Percentiles rank a stretch among this genome's conserved stretches.
These are phyloP conservation scores for Galeopterus variegatus DNA, from an alignment of 2,113 vertebrate genomes.

Conservation along the genomic window DNA sequence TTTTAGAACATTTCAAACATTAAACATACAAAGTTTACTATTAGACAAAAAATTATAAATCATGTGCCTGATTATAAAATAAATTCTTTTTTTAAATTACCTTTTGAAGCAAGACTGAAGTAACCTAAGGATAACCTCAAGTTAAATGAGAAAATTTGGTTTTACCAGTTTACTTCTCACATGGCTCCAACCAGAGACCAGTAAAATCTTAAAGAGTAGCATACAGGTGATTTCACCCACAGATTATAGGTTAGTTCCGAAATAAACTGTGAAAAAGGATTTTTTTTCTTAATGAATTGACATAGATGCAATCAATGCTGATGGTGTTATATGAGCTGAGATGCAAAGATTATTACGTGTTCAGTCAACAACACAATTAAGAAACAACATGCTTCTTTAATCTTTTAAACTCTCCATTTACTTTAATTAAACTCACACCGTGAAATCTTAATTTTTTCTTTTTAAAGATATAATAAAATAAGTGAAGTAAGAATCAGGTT, in stretches of 20 bases:
- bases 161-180: background rate
- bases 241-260: slow-evolving; percentile 31
- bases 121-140: slow-evolving; percentile 32
- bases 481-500: background rate
- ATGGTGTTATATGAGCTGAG: background rate
- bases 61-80: background rate
- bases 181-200: slow-evolving; percentile 27
- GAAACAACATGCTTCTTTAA: slow-evolving; percentile 64
- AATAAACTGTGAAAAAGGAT: slow-evolving; percentile 48
- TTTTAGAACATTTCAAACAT: background rate
- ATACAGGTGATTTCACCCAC: slow-evolving; percentile 33
- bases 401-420: slow-evolving; percentile 50
- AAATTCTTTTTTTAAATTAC: background rate
- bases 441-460: slow-evolving; percentile 1
- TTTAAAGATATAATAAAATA: slow-evolving; percentile 35
- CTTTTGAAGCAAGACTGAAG: background rate
- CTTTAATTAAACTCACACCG: slow-evolving; percentile 78
- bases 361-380: slow-evolving; percentile 42
- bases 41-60: slow-evolving; percentile 12
- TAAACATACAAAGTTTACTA: background rate
- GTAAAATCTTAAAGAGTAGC: slow-evolving; percentile 32
- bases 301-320: background rate
- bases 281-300: slow-evolving; percentile 61
- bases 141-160: slow-evolving; percentile 37
- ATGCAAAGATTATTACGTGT: slow-evolving; percentile 55